Evolutionary conservation across 1,140 invertebrate species (phyloP).

Genomic region (Listronotus bonariensis): DNA sequence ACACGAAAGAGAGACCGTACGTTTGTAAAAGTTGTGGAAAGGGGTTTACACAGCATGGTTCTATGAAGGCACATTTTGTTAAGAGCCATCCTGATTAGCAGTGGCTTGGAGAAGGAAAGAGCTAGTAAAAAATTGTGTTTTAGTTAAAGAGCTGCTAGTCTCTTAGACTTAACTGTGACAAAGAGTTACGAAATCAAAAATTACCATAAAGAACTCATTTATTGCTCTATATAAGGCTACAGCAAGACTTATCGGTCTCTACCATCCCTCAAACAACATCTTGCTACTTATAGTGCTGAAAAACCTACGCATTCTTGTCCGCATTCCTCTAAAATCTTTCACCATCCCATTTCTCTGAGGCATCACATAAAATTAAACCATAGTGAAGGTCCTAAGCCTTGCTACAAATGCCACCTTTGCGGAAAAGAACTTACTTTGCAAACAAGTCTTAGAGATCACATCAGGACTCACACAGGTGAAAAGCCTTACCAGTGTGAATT

Average conservation of each 20-base stretch:
- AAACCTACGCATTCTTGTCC: constrained; percentile 55
- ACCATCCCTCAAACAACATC: constrained; percentile 21
- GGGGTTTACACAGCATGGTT: constrained; percentile 38
- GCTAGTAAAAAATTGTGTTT: not conserved
- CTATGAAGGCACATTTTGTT: constrained; percentile 21
- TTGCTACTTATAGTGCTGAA: constrained; percentile 11
- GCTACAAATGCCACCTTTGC: constrained; percentile 36
- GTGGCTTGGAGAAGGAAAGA: not conserved
- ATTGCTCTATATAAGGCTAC: constrained; percentile 25
- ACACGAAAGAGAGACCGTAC: constrained; percentile 50
- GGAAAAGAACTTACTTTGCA: constrained; percentile 29
- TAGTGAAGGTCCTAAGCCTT: constrained; percentile 3
- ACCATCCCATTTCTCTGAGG: constrained; percentile 21
- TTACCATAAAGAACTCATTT: no score
- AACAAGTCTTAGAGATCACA: constrained; percentile 56
- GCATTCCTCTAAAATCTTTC: constrained; percentile 64
- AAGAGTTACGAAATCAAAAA: not conserved
- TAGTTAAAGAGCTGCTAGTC: not conserved
- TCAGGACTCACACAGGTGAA: constrained; percentile 70
- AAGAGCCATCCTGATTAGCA: constrained; percentile 14
- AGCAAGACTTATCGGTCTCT: constrained; percentile 13
- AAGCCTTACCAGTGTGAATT: constrained; percentile 68
- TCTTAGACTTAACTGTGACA: not conserved
- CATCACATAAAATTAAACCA: constrained; percentile 49
- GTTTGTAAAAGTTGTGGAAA: constrained; percentile 49